These are phyloP conservation scores for Scaptomyza cyrtandrae DNA, from an alignment of 2,888 invertebrate genomes.

Conservation along the genomic window DNA sequence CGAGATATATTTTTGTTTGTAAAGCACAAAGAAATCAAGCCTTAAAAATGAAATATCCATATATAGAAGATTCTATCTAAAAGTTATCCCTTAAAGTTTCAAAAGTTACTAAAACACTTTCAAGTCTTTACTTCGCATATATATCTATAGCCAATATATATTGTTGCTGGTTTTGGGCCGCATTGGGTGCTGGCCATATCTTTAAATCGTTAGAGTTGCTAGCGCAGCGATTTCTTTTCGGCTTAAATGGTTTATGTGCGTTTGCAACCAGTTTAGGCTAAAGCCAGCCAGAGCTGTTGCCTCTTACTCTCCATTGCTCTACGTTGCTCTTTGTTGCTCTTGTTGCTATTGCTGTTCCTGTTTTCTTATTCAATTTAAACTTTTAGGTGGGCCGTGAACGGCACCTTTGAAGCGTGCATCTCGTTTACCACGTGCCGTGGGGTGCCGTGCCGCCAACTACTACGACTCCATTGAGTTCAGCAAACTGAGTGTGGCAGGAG, in stretches of 20 bases:
- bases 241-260: conserved; percentile 80
- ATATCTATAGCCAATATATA: too few species aligned
- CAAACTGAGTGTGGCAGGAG: conserved; percentile 2
- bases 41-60: too few species aligned
- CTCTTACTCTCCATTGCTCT: conserved; percentile 12
- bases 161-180: conserved; percentile 10
- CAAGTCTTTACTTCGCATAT: too few species aligned
- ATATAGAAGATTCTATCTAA: too few species aligned
- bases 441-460: conserved; percentile 67
- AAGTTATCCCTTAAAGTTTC: too few species aligned
- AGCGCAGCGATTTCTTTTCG: conserved; percentile 75
- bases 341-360: conserved; percentile 35
- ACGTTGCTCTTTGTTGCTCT: conserved; percentile 9
- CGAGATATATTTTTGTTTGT: too few species aligned
- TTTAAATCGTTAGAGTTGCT: conserved; percentile 66
- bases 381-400: conserved; percentile 75
- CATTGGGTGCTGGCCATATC: conserved; percentile 43
- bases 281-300: conserved; percentile 19
- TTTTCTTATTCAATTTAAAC: conserved; percentile 63
- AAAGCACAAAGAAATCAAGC: too few species aligned
- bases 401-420: conserved; percentile 78
- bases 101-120: too few species aligned
- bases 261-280: conserved; percentile 77
- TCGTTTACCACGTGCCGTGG: conserved; percentile 78
- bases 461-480: conserved; percentile 18